Evolutionary conservation across 1,140 invertebrate species (phyloP).

Genomic region (Himalopsyche phryganea): DNA sequence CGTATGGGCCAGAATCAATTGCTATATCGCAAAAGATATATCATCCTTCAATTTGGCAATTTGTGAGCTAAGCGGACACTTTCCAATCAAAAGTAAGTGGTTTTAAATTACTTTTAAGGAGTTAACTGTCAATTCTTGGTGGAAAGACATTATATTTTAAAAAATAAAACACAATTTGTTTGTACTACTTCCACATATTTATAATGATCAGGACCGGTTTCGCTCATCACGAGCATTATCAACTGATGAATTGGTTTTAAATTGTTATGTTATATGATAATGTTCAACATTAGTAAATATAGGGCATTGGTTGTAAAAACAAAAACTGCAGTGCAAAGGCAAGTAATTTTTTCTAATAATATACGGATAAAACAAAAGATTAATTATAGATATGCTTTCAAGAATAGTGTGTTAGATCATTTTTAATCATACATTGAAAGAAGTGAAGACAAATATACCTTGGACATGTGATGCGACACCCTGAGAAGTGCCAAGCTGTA

Average conservation of each 20-base stretch:
- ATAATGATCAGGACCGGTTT: no score
- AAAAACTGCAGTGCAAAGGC: not conserved
- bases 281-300: not conserved
- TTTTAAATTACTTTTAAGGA: constrained; percentile 11
- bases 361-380: not conserved
- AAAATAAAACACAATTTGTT: no score
- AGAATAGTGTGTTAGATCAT: no score
- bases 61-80: constrained; percentile 67
- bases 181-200: no score
- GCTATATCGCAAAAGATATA: constrained; percentile 53
- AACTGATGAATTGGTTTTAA: no score
- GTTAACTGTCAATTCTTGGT: no score
- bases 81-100: constrained; percentile 60
- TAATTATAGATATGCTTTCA: not conserved
- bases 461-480: no score
- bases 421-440: no score
- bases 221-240: no score
- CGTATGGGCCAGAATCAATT: constrained; percentile 61
- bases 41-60: constrained; percentile 58
- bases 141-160: no score
- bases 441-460: no score
- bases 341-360: not conserved
- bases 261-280: not conserved
- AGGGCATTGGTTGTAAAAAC: not conserved
- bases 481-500: no score